Conservation (phyloP, 1,140 invertebrate species). For the Ladona fulva region DNA sequence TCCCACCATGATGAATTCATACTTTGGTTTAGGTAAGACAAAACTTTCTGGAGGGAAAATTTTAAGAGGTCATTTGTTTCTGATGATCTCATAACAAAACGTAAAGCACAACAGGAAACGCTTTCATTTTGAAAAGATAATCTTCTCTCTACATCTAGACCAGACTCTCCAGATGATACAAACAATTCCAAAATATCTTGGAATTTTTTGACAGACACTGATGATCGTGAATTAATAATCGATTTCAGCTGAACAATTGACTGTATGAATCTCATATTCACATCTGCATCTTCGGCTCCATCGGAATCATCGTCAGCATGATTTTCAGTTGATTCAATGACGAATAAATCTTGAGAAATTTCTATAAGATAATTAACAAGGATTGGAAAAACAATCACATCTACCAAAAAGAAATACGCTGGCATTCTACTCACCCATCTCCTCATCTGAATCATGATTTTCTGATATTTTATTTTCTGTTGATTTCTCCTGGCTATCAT, state of each 20-base stretch:
- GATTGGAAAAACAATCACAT: no score
- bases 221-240: neutral
- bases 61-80: neutral
- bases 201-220: neutral
- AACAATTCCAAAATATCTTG: neutral
- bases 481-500: neutral
- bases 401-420: no score
- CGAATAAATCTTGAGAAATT: neutral
- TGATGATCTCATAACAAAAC: slow-evolving; percentile 12
- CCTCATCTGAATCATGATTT: neutral
- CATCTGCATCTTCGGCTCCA: neutral
- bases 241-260: neutral
- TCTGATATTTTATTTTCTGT: neutral
- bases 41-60: neutral
- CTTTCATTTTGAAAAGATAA: neutral
- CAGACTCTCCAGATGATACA: neutral
- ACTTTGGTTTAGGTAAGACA: neutral
- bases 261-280: slow-evolving; percentile 6
- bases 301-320: neutral
- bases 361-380: neutral
- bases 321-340: neutral
- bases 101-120: neutral
- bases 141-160: neutral
- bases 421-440: neutral
- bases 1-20: neutral